Percentiles rank a stretch among this genome's conserved stretches.
Conservation (phyloP, 2,888 invertebrate species). For the Vanessa cardui region DNA sequence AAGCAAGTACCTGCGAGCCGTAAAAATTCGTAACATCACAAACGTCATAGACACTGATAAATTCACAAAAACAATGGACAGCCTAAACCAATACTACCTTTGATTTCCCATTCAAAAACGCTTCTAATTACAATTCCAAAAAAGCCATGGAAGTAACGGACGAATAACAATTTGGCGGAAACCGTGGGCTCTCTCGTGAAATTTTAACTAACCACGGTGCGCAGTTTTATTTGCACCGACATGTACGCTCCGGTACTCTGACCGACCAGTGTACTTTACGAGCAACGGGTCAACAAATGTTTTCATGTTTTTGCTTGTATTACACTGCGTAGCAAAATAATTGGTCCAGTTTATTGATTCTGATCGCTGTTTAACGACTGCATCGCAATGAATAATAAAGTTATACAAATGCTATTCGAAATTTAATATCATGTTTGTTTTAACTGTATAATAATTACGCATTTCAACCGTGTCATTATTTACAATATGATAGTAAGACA, state of each 20-base stretch:
- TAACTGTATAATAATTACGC: not conserved
- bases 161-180: constrained; percentile 43
- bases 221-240: constrained; percentile 65
- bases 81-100: constrained; percentile 18
- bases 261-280: constrained; percentile 29
- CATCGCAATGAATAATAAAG: constrained; percentile 33
- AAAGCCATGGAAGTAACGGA: constrained; percentile 38
- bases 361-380: constrained; percentile 39
- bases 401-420: not conserved
- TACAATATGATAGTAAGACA: not conserved
- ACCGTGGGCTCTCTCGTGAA: constrained; percentile 54
- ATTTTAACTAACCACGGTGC: constrained; percentile 61
- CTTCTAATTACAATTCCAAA: constrained; percentile 44
- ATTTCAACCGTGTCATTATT: not conserved
- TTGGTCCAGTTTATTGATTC: constrained; percentile 35
- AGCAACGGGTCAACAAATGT: constrained; percentile 21
- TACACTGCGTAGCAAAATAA: constrained; percentile 36
- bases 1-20: too few relatives aligned
- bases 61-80: constrained; percentile 31
- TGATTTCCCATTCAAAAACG: constrained; percentile 28
- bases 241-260: constrained; percentile 49
- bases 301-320: constrained; percentile 29
- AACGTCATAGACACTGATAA: not conserved
- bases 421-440: constrained; percentile 13
- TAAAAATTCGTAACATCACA: not conserved